A percentile compares a stretch with the other conserved stretches of the same genome.
Evolutionary conservation across 1,140 invertebrate species (phyloP).

Genomic region (Andricus grossulariae): DNA sequence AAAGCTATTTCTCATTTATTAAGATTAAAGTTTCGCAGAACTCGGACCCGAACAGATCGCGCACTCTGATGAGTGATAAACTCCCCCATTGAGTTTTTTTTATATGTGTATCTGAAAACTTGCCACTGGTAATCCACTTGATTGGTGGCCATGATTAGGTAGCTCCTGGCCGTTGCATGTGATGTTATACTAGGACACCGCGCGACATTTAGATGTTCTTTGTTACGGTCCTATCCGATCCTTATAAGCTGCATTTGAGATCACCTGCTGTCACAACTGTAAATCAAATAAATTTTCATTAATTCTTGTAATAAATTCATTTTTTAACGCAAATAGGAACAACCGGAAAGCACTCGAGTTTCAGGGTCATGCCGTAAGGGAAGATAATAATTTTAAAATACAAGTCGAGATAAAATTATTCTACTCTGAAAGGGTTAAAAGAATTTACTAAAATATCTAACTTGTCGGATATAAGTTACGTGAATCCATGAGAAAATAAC

Average conservation of each 20-base stretch:
- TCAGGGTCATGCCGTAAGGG: too few relatives aligned
- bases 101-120: constrained; percentile 46
- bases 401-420: background rate
- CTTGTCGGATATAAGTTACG: too few relatives aligned
- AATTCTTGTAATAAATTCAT: constrained; percentile 5
- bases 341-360: too few relatives aligned
- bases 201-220: constrained; percentile 69
- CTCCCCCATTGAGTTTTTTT: too few relatives aligned
- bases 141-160: constrained; percentile 74
- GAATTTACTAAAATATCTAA: too few relatives aligned
- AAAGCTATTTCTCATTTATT: too few relatives aligned
- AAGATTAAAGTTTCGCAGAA: too few relatives aligned
- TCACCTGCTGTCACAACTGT: constrained; percentile 64
- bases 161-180: constrained; percentile 66
- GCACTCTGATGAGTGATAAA: too few relatives aligned
- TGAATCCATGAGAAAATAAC: too few relatives aligned
- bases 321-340: background rate
- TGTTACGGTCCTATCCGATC: constrained; percentile 55
- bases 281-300: constrained; percentile 14
- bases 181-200: constrained; percentile 68
- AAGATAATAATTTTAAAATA: constrained; percentile 5
- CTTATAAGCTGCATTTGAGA: constrained; percentile 66
- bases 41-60: too few relatives aligned
- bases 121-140: constrained; percentile 76
- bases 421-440: too few relatives aligned